Evolutionary conservation across 30 jellyfish, hydroid and myxozoan species (phyloP), one percentile per base, ranked within the genome.

Genomic region (Cassiopea andromeda): DNA sequence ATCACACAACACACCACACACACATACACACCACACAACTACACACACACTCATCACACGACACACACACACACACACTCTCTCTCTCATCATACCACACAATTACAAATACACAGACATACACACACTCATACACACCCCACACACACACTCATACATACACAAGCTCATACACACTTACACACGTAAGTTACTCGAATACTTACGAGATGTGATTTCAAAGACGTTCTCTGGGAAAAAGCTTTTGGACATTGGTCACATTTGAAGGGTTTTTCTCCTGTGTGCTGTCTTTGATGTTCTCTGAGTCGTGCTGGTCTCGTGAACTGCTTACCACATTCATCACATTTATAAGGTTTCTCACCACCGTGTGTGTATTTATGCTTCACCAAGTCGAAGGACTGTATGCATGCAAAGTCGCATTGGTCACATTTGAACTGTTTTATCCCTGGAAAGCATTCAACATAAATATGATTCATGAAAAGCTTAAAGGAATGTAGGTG

Each of bases 351-450:
- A 6, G 99, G 99, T 73, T 95, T 95, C 54, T 95, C 98, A 1
- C 99, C 99, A 13, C 99, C 99, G 75, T 95, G 99, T 0, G 97
- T 92, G 79, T 83, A 95, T 73, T 95, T 95, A 76, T 95, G 99
- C 74, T 95, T 95, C 48, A 95, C 99, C 59, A 95, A 95, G 60
- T 95, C 99, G 58, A 95, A 95, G 7, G 99, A 95, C 90, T 95
- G 99, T 6, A 95, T 95, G 69, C 99, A 95, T 13, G 99, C 97
- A 59, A 95, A 95, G 54, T 95, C 99, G 75, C 99, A 95, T 49
- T 86, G 98, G 89, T 95, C 99, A 61, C 99, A 95, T 88, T 95
- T 95, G 91, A 95, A 95, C 19, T 89, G 97, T 92, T 91, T 95
- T 67, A 85, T 91, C 57, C 99, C 99, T 95, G 50, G 57, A 86